These are phyloP conservation scores for Chymomyza caudatula DNA, from an alignment of 2,888 invertebrate genomes.

Conservation along the genomic window DNA sequence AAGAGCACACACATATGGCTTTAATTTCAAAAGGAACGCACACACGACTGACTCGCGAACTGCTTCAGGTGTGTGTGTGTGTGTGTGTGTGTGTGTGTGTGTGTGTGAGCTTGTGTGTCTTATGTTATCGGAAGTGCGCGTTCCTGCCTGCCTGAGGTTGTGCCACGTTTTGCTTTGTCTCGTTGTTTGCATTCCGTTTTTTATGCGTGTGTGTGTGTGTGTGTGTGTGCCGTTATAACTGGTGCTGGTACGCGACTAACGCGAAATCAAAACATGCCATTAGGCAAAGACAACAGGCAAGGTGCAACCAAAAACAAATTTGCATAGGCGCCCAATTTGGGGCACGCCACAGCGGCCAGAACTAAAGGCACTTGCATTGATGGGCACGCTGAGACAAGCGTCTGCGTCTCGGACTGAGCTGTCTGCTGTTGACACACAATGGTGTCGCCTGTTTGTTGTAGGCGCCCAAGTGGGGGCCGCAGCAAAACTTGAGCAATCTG, in stretches of 20 bases:
- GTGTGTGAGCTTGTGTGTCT: conserved; percentile 8
- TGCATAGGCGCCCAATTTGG: conserved; percentile 9
- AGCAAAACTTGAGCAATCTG: too few species aligned
- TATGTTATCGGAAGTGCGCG: conserved; percentile 26
- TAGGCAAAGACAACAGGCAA: conserved; percentile 30
- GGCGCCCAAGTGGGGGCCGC: too few species aligned
- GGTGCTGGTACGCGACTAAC: conserved; percentile 15
- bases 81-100: conserved; percentile 8
- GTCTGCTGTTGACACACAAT: not conserved
- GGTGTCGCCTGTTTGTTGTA: not conserved
- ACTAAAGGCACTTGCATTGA: too few species aligned
- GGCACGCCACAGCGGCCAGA: not conserved
- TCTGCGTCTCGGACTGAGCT: too few species aligned
- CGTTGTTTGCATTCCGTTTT: conserved; percentile 39
- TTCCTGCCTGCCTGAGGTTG: conserved; percentile 32
- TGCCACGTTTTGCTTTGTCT: conserved; percentile 33
- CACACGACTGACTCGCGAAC: too few species aligned
- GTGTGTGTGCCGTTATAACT: too few species aligned
- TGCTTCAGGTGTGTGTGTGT: not conserved
- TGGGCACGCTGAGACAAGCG: too few species aligned
- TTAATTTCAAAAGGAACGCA: not conserved
- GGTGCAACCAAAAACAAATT: not conserved
- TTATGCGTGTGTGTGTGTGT: not conserved
- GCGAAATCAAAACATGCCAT: conserved; percentile 65
- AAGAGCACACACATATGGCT: not conserved